Conservation (phyloP, 2,888 invertebrate genomes). For the Endotricha flammealis region DNA sequence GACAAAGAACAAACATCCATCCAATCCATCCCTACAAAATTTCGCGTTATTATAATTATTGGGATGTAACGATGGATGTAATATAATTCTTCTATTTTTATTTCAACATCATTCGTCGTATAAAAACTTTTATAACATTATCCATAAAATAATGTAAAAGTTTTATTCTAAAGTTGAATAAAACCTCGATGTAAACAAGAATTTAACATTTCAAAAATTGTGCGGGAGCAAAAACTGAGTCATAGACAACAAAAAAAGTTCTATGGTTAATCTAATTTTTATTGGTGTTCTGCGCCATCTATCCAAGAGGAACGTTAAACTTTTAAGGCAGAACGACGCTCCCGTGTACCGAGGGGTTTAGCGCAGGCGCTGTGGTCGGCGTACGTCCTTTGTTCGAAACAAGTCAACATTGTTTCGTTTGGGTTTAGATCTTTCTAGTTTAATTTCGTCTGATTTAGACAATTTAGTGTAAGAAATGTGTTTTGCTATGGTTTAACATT, state of each 20-base stretch:
- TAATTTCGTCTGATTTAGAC: slow-evolving; percentile 40
- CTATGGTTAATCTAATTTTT: not conserved
- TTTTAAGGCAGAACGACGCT: slow-evolving; percentile 54
- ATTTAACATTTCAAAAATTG: too few relatives aligned
- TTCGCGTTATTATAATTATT: too few relatives aligned
- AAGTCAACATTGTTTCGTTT: slow-evolving; percentile 73
- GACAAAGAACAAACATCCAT: too few relatives aligned
- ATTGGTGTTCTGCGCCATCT: slow-evolving; percentile 56
- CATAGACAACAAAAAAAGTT: slow-evolving; percentile 1
- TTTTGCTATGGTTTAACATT: slow-evolving; percentile 34
- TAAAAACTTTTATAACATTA: too few relatives aligned
- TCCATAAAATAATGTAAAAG: too few relatives aligned
- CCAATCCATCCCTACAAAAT: too few relatives aligned
- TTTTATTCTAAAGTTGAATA: too few relatives aligned
- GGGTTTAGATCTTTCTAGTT: slow-evolving; percentile 60
- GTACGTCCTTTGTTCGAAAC: slow-evolving; percentile 78
- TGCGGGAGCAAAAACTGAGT: too few relatives aligned
- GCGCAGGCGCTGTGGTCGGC: slow-evolving; percentile 75
- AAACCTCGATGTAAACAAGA: too few relatives aligned
- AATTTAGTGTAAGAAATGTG: slow-evolving; percentile 54
- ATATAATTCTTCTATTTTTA: too few relatives aligned
- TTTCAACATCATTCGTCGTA: too few relatives aligned
- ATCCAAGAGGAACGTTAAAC: slow-evolving; percentile 34
- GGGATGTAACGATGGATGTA: too few relatives aligned
- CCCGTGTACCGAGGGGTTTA: slow-evolving; percentile 55